Conservation (phyloP, 2,888 invertebrate species). For the Protophormia terraenovae region DNA sequence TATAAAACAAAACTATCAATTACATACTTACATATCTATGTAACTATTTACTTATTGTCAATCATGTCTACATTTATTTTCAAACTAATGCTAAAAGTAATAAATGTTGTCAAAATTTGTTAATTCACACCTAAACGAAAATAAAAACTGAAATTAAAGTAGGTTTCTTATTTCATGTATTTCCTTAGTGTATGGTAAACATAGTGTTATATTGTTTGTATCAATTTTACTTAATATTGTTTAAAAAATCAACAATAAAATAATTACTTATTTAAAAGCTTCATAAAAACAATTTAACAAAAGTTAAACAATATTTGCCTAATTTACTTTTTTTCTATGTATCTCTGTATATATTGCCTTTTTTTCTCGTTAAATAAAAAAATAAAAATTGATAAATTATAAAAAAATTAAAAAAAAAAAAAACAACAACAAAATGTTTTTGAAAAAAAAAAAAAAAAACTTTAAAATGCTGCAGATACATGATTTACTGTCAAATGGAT, state of each 20-base stretch:
- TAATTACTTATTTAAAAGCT: background rate
- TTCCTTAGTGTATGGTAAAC: slow-evolving; percentile 19
- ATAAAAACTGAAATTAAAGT: background rate
- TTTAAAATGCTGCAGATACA: slow-evolving; percentile 85
- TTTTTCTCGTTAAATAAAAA: slow-evolving; percentile 52
- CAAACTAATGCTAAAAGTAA: background rate
- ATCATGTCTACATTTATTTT: background rate
- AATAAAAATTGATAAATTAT: background rate
- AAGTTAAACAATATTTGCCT: slow-evolving; percentile 32
- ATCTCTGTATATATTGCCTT: slow-evolving; percentile 57
- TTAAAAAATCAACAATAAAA: background rate
- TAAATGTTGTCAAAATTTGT: slow-evolving; percentile 54
- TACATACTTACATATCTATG: slow-evolving; percentile 3
- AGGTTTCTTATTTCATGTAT: background rate
- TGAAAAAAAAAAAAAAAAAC: background rate
- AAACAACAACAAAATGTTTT: background rate
- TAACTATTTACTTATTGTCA: background rate
- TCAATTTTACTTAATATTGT: slow-evolving; percentile 25
- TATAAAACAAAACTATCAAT: slow-evolving; percentile 16
- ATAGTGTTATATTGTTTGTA: slow-evolving; percentile 23
- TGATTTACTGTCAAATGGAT: slow-evolving; percentile 93
- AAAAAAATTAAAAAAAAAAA: slow-evolving; percentile 5
- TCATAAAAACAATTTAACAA: background rate
- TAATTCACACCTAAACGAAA: background rate
- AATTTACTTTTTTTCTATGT: slow-evolving; percentile 48